Base-by-base conservation (phyloP, 2,113 vertebrate species). In the Bothrops jararaca region DNA sequence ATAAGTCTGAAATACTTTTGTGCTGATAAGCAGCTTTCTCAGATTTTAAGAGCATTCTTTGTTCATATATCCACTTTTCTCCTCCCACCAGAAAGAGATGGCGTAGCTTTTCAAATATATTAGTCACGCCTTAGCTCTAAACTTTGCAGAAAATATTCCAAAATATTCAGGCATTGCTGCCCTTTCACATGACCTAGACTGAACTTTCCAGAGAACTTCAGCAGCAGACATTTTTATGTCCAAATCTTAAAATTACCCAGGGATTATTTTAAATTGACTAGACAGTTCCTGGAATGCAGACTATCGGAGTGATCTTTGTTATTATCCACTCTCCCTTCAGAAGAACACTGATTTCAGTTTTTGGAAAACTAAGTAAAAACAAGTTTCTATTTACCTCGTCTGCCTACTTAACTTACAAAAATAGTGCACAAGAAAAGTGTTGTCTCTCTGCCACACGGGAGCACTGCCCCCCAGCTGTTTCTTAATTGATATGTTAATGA, bases 151-250 rank as follows among this genome's bases (percentile, higher is more conserved):
- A 54, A 92, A 74, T 29, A 69, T 10, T 54, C 34, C 13, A 45
- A 93, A 92, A 92, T 50, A 86, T 60, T 56, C 93, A 93, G 57
- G 22, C 87, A 85, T 29, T 54, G 10, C 60, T 22, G 45, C 53
- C 45, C 89, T 92, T 90, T 92, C 93, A 92, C 60, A 92, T 23
- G 89, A 86, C 91, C 89, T 53, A 15, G 45, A 54, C 9, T 85
- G 89, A 92, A 92, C 53, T 94, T 56, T 80, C 23, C 58, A 74
- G 90, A 94, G 42, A 22, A 39, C 91, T 34, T 53, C 22, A 85
- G 13, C 29, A 60, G 48, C 90, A 91, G 60, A 57, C 64, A 91
- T 93, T 39, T 80, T 93, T 91, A 52, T 52, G 48, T 91, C 56
- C 22, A 85, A 56, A 50, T 57, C 29, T 74, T 69, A 18, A 91